Percentiles rank a stretch among this genome's conserved stretches.
phyloP scores from a whole-genome alignment of 2,797 vertebrate species.

The Spatula versicolor region DNA sequence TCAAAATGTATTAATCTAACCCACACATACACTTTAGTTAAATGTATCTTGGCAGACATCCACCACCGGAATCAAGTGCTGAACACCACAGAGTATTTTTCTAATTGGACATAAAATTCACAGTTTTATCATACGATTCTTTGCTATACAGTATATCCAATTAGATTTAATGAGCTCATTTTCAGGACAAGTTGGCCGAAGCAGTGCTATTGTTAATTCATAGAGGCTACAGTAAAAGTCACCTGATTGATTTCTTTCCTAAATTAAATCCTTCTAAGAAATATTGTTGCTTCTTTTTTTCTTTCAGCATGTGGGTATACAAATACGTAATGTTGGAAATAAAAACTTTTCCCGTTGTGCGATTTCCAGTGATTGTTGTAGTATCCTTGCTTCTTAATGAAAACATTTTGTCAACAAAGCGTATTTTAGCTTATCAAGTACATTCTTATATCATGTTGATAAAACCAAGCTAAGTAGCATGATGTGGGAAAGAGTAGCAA shows the following conservation, averaged over 20 bases:
- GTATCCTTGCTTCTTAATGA: background rate
- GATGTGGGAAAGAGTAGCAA: background rate
- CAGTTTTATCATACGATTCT: slow-evolving; percentile 27
- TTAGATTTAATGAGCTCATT: slow-evolving; percentile 41
- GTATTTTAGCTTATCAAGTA: background rate
- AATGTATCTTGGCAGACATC: slow-evolving; percentile 57
- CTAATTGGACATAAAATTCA: slow-evolving; percentile 32
- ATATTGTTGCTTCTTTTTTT: background rate
- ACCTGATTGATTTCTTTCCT: background rate
- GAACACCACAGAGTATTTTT: slow-evolving; percentile 18
- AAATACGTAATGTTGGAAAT: background rate
- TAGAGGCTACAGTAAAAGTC: background rate
- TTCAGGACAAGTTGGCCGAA: slow-evolving; percentile 33
- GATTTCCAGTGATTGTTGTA: background rate
- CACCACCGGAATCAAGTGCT: slow-evolving; percentile 31
- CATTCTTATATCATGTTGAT: background rate
- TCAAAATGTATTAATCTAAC: slow-evolving; percentile 38
- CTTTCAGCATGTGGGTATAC: background rate
- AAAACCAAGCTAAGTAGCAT: background rate
- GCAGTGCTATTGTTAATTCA: slow-evolving; percentile 1
- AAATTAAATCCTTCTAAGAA: background rate
- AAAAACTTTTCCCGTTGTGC: background rate
- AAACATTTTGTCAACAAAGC: background rate
- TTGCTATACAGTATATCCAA: background rate
- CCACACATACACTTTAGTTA: slow-evolving; percentile 21